Evolutionary conservation across 2,797 vertebrate genomes (phyloP).

Genomic region (Psittacula echo): DNA sequence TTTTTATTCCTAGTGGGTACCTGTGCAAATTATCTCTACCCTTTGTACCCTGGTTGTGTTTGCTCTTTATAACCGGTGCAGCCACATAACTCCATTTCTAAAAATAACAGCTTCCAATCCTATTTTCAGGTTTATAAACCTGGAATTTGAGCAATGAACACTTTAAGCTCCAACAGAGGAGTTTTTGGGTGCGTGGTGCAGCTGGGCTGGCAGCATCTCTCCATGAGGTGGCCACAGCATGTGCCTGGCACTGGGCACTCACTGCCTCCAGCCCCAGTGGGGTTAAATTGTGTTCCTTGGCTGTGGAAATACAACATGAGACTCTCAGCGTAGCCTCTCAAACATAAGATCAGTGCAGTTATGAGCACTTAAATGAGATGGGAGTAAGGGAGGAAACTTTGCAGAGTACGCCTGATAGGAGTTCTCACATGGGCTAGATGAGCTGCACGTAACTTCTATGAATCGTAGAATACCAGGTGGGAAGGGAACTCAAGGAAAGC

Average conservation of each 20-base stretch:
- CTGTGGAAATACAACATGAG: rapidly evolving
- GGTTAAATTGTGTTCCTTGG: background rate
- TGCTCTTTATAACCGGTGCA: background rate
- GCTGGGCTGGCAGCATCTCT: background rate
- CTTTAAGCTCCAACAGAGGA: background rate
- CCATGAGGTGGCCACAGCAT: constrained; percentile 13
- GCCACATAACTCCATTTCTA: background rate
- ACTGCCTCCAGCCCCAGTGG: rapidly evolving
- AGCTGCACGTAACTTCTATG: background rate
- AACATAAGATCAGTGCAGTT: background rate
- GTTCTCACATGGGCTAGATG: background rate
- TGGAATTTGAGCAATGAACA: background rate
- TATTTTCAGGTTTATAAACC: background rate
- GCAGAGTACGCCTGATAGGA: rapidly evolving
- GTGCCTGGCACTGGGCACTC: rapidly evolving
- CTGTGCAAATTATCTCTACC: background rate
- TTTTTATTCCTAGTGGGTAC: background rate
- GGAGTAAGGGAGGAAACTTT: background rate
- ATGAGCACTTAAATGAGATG: background rate
- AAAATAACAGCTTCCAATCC: background rate
- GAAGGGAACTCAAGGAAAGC: background rate
- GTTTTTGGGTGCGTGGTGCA: rapidly evolving
- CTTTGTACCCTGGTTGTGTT: background rate
- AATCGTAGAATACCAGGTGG: background rate
- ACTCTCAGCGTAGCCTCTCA: background rate